Conservation (phyloP, 2,888 invertebrate genomes). For the Agrochola lychnidis region DNA sequence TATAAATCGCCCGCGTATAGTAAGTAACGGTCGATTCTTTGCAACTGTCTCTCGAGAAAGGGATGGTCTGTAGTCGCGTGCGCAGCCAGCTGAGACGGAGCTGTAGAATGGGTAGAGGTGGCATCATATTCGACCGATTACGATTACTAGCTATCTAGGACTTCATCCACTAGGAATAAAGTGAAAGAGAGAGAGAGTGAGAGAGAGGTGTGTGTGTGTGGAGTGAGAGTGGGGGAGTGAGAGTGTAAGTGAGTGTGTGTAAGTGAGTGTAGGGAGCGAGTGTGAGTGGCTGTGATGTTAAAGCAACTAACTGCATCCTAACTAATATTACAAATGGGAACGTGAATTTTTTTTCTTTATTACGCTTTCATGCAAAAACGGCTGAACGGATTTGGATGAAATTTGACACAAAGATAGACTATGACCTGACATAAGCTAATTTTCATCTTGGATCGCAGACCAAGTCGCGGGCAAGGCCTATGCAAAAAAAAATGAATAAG, state of each 20-base stretch:
- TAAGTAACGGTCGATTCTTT: constrained; percentile 73
- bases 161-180: not conserved
- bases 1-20: constrained; percentile 57
- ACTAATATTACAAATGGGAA: not conserved
- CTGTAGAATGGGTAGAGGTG: constrained; percentile 32
- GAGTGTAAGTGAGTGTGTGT: too few relatives aligned
- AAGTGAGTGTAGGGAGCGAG: too few relatives aligned
- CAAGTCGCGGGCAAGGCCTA: too few relatives aligned
- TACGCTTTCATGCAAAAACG: too few relatives aligned
- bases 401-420: too few relatives aligned
- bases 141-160: not conserved
- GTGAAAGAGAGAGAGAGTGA: not conserved
- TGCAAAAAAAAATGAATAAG: too few relatives aligned
- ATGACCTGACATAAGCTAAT: too few relatives aligned
- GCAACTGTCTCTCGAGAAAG: constrained; percentile 80
- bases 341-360: too few relatives aligned
- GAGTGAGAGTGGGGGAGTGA: too few relatives aligned
- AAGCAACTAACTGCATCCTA: not conserved
- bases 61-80: constrained; percentile 78
- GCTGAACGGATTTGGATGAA: too few relatives aligned
- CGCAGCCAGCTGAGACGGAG: constrained; percentile 70
- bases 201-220: too few relatives aligned
- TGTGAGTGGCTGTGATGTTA: not conserved
- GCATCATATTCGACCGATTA: not conserved
- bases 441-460: too few relatives aligned